Base-by-base conservation (phyloP, 2,888 invertebrate species). In the Nezara viridula region DNA sequence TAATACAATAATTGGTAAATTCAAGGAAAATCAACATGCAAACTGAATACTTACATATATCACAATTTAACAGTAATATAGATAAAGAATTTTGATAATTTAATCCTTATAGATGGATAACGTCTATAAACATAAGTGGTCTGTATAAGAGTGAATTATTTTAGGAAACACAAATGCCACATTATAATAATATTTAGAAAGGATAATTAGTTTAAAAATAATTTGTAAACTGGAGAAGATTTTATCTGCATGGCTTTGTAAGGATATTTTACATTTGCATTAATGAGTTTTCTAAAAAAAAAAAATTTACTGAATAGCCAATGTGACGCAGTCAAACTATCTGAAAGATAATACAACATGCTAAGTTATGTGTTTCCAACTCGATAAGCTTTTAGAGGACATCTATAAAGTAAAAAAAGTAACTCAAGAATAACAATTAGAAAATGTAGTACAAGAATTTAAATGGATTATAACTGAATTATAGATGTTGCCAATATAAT, bases 171-270 rank as follows among this genome's bases (percentile, higher is more conserved):
- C 12, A 81, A 44, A 12, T 81, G n/a, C 81, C 7, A 44, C 2
- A 81, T 44, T 6, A 44, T 24, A 81, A 12, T 44, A 77, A 81
- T 81, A 81, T 81, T 81, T n/a, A 12, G 4, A 81, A 81, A 81
- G 66, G 0, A 81, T 44, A 81, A 81, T 47, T 44, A 47, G 81
- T 81, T 81, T 44, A 47, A 81, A 81, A 81, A 81, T 81, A 81
- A 81, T 44, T n/a, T 81, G 44, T 4, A 81, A 47, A 47, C 14
- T 2, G n/a, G 44, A n/a, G 5, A 44, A 44, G 81, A 81, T 81
- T 47, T 81, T 81, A 81, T 81, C 81, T 81, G n/a, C 81, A n/a
- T 44, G 44, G n/a, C 81, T 81, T 81, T 81, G 81, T 81, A 81
- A 81, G 81, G n/a, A 0, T 81, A 81, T 81, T 81, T 81, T 44